phyloP scores from a whole-genome alignment of 1,140 invertebrate species.

The Drosophila jambulina region DNA sequence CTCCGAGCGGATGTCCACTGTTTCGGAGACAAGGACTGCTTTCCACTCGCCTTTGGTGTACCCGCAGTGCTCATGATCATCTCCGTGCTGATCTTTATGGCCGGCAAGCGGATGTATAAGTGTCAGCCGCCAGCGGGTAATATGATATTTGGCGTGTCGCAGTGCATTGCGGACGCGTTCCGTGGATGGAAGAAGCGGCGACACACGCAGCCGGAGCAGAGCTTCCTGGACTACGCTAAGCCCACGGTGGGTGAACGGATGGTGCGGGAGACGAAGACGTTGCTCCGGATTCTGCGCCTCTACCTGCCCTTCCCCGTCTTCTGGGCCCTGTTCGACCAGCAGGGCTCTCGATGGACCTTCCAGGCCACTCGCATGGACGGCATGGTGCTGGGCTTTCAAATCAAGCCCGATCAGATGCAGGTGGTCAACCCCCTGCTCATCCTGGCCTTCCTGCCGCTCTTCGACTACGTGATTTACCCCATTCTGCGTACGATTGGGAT shows the following conservation, averaged over 20 bases:
- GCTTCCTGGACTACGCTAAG: conserved; percentile 94
- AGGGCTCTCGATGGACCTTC: conserved; percentile 97
- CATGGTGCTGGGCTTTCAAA: conserved; percentile 87
- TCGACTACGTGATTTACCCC: conserved; percentile 91
- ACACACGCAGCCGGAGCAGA: conserved; percentile 85
- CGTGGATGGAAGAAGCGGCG: conserved; percentile 86
- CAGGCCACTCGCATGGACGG: conserved; percentile 97
- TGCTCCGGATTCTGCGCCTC: conserved; percentile 89
- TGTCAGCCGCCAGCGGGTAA: conserved; percentile 93
- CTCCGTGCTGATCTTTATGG: conserved; percentile 93
- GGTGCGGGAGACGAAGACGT: conserved; percentile 89
- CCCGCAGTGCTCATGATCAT: conserved; percentile 94
- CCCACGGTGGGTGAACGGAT: conserved; percentile 88
- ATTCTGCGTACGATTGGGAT: conserved; percentile 86
- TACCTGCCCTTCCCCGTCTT: conserved; percentile 93
- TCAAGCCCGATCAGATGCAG: conserved; percentile 96
- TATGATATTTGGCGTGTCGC: conserved; percentile 91
- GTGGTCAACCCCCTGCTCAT: conserved; percentile 95
- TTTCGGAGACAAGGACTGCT: conserved; percentile 93
- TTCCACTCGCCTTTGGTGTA: conserved; percentile 95
- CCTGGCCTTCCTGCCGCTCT: conserved; percentile 94
- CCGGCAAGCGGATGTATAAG: conserved; percentile 91
- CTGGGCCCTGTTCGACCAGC: conserved; percentile 93
- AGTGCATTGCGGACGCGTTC: conserved; percentile 89
- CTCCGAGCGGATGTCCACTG: conserved; percentile 93